A percentile compares a stretch with the other conserved stretches of the same genome.
phyloP scores from a whole-genome alignment of 2,113 vertebrate species.

The Ceuthmochares aereus region DNA sequence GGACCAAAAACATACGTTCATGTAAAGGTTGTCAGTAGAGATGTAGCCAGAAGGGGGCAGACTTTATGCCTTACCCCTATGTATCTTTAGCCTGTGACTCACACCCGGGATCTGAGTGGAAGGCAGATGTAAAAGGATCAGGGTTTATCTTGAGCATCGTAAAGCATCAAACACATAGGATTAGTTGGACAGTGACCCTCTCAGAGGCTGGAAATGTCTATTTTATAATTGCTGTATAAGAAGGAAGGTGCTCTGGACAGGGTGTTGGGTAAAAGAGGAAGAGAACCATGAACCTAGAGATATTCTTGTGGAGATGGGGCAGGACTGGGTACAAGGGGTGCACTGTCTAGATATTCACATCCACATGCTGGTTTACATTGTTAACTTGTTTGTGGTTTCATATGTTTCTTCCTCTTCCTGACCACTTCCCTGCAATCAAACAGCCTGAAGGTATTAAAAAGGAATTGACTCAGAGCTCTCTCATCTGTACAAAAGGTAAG shows the following conservation, averaged over 20 bases:
- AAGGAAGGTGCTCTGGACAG: not conserved
- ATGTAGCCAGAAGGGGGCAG: not conserved
- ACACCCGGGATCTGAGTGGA: not conserved
- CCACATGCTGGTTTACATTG: not conserved
- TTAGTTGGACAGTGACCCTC: not conserved
- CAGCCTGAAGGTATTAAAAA: slow-evolving; percentile 78
- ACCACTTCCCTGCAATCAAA: not conserved
- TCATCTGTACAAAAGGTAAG: slow-evolving; percentile 76
- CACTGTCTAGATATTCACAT: not conserved
- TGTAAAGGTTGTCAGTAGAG: not conserved
- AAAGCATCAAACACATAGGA: not conserved
- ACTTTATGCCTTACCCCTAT: not conserved
- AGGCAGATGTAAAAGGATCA: not conserved
- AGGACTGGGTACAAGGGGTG: not conserved
- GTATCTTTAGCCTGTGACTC: not conserved
- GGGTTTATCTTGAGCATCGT: not conserved
- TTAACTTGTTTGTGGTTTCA: not conserved
- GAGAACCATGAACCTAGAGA: not conserved
- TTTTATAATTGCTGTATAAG: not conserved
- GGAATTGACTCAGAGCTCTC: slow-evolving; percentile 70
- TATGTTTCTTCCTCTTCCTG: not conserved
- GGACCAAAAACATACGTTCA: fast-evolving
- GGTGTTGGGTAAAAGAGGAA: not conserved
- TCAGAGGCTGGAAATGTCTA: not conserved
- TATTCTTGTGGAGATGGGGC: not conserved